Evolutionary conservation across 2,113 vertebrate genomes (phyloP).

Genomic region (Petrocephalus zakoni): DNA sequence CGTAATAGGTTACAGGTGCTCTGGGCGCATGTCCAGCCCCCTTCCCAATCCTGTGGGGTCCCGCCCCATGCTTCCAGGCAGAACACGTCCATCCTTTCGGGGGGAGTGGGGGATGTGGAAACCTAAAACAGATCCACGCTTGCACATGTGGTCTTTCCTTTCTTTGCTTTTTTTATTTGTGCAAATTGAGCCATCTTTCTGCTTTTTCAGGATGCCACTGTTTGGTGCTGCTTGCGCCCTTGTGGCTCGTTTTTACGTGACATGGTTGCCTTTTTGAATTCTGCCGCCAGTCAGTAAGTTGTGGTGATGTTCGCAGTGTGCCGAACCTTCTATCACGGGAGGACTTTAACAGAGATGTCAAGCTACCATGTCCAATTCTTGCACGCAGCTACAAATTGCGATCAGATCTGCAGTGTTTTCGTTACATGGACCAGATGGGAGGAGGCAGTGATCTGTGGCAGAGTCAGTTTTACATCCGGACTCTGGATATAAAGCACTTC

Average conservation of each 20-base stretch:
- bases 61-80: not conserved
- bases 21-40: constrained; percentile 36
- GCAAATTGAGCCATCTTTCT: not conserved
- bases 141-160: not conserved
- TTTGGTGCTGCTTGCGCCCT: not conserved
- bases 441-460: constrained; percentile 10
- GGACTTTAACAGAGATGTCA: not conserved
- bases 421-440: not conserved
- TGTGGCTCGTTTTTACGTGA: not conserved
- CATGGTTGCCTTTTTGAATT: not conserved
- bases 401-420: not conserved
- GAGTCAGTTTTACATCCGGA: not conserved
- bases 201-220: not conserved
- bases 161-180: not conserved
- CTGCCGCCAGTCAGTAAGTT: not conserved
- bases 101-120: not conserved
- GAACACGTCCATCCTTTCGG: not conserved
- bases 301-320: not conserved
- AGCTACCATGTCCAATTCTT: not conserved
- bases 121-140: constrained; percentile 7
- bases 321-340: not conserved
- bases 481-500: not conserved
- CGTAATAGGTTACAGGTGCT: constrained; percentile 74
- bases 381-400: not conserved
- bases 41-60: not conserved